Base-by-base conservation (phyloP, 2,888 invertebrate genomes). In the Drosophila mimica region DNA sequence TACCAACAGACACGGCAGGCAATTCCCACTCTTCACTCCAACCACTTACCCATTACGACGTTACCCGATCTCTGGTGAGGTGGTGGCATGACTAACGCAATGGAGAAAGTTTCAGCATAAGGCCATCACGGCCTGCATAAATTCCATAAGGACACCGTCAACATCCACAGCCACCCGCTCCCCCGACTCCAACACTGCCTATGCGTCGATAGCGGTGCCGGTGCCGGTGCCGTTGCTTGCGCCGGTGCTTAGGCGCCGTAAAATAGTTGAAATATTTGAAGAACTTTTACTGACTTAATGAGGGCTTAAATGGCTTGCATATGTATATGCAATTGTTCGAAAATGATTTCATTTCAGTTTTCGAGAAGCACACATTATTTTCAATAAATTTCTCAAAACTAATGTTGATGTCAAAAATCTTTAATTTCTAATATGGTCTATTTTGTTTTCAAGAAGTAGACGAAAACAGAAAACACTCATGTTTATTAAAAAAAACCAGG, bases 211-310 rank as follows among this genome's bases (percentile, higher is more conserved):
- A 36, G 54, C 36, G 54, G 36, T 46, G 46, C 40, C 43, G 56
- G 56, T 56, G 38, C 38, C 25, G 54, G 36, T 46, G 46, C 40
- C 43, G 56, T 38, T 56, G 38, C 38, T 36, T 34, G 15, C 40
- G 67, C 64, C 68, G 70, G 78, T 80, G 76, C 81, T 74, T 81
- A 82, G 82, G 82, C 81, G 79, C 74, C 74, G 79, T 82, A 74
- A 81, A 82, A 82, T 82, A 82, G 82, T 82, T 82, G 70, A 82
- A 82, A 82, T 82, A 81, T 82, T 81, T 81, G 70, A 60, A 68
- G 60, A 81, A 82, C 74, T 82, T 82, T 82, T 68, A 48, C 72
- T 57, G 82, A 79, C 82, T 82, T 82, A 82, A 82, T 82, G 82
- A 82, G 82, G 74, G 82, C 76, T 82, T 81, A 82, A 82, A 82